These are phyloP conservation scores for Cyrtonyx montezumae DNA, from an alignment of 2,113 vertebrate genomes.

Conservation along the genomic window DNA sequence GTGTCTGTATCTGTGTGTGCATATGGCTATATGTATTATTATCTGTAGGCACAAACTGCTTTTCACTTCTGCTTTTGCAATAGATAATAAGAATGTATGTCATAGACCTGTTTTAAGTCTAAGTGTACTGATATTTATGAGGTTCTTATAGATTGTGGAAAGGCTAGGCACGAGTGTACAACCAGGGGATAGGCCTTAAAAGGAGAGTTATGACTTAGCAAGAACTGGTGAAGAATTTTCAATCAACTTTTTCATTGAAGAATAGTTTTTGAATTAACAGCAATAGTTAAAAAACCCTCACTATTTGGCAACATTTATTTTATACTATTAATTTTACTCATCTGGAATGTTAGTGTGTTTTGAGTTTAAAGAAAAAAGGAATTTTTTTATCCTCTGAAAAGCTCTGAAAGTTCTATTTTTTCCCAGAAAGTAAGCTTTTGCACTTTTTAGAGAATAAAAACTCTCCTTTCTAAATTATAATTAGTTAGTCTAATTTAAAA, in stretches of 20 bases:
- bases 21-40: not conserved
- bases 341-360: not conserved
- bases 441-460: not conserved
- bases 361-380: not conserved
- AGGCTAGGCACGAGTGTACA: not conserved
- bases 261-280: not conserved
- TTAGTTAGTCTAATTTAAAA: not conserved
- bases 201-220: not conserved
- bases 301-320: not conserved
- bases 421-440: not conserved
- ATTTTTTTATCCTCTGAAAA: not conserved
- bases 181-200: not conserved
- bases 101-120: not conserved
- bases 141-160: not conserved
- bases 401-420: not conserved
- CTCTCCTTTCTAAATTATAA: not conserved
- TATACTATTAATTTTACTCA: not conserved
- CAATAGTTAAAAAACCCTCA: not conserved
- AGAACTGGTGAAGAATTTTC: not conserved
- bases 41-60: not conserved
- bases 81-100: not conserved
- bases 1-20: rapidly evolving
- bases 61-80: not conserved
- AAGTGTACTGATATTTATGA: not conserved
- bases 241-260: not conserved